A percentile compares a stretch with the other conserved stretches of the same genome.
Conservation (phyloP, 2,797 vertebrate species). For the Onychomys leucogaster region DNA sequence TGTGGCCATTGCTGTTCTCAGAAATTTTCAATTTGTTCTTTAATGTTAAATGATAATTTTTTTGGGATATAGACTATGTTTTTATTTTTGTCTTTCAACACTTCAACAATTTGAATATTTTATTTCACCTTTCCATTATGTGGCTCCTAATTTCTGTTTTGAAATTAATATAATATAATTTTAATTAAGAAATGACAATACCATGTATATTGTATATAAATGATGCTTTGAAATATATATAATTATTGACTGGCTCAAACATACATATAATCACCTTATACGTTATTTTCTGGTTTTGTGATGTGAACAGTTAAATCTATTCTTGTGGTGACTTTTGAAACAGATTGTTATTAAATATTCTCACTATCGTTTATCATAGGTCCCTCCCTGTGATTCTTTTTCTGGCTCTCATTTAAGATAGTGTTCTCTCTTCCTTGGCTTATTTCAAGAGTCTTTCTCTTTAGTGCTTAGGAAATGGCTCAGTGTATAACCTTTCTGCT, state of each 20-base stretch:
- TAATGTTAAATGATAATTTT: slow-evolving; percentile 2
- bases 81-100: background rate
- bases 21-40: background rate
- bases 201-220: background rate
- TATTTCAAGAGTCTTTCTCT: background rate
- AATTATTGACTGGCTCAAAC: background rate
- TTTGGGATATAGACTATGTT: background rate
- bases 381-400: background rate
- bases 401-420: background rate
- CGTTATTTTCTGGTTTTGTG: background rate
- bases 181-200: background rate
- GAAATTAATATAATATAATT: background rate
- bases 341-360: background rate
- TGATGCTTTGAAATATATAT: background rate
- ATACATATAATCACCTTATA: background rate
- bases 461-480: background rate
- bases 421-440: background rate
- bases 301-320: background rate
- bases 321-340: background rate
- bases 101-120: background rate
- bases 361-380: background rate
- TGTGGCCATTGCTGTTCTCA: background rate
- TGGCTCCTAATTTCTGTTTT: background rate
- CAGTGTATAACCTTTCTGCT: background rate
- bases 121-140: background rate